Evolutionary conservation across 2,888 invertebrate genomes (phyloP).

Genomic region (Cosmopolites sordidus): DNA sequence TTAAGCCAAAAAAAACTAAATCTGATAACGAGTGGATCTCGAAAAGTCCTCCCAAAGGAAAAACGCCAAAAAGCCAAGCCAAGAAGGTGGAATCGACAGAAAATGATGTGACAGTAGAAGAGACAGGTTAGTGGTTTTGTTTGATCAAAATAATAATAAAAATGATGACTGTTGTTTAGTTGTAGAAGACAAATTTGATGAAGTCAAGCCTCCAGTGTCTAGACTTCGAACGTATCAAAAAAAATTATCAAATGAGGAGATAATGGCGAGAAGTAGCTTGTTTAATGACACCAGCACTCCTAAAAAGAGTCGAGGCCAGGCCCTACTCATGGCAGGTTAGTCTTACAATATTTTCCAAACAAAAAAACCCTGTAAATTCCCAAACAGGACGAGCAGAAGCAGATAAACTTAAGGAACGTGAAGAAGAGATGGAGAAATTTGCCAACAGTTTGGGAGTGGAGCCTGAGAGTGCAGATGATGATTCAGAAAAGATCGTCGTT

Average conservation of each 20-base stretch:
- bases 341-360: not conserved
- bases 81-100: constrained; percentile 4
- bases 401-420: constrained; percentile 4
- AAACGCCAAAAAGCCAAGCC: not conserved
- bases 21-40: constrained; percentile 7
- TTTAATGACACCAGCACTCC: constrained; percentile 10
- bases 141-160: not conserved
- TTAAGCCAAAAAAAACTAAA: constrained; percentile 6
- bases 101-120: not conserved
- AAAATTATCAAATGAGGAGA: constrained; percentile 6
- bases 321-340: constrained; percentile 5
- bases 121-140: not conserved
- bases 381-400: constrained; percentile 5
- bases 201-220: not conserved
- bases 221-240: constrained; percentile 10
- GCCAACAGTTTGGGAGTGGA: constrained; percentile 5
- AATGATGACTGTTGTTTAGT: not conserved
- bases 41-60: constrained; percentile 5
- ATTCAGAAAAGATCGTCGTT: constrained; percentile 12
- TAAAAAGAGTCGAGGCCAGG: not conserved
- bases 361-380: not conserved
- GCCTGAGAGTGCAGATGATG: constrained; percentile 11
- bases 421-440: constrained; percentile 13
- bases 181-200: constrained; percentile 9
- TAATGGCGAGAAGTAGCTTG: constrained; percentile 15